A percentile compares a stretch with the other conserved stretches of the same genome.
phyloP scores from a whole-genome alignment of 2,797 vertebrate genomes.

The Eospalax fontanierii region DNA sequence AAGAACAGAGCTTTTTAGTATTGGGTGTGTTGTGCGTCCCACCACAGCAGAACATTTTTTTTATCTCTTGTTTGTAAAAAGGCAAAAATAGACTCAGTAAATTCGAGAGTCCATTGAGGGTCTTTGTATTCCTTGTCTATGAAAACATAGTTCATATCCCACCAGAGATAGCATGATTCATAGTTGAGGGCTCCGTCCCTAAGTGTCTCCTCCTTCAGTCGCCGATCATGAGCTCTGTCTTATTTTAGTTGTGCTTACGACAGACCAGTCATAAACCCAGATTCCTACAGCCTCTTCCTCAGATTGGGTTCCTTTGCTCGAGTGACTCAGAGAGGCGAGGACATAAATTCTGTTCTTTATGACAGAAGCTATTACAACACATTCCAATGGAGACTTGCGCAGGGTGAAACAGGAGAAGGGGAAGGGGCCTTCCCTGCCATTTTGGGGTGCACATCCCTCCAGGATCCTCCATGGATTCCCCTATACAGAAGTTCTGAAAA shows the following conservation, averaged over 20 bases:
- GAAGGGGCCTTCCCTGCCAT: neutral
- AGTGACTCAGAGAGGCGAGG: neutral
- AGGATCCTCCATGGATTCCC: too few species aligned
- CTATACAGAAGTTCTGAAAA: too few species aligned
- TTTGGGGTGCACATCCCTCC: neutral
- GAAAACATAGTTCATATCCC: neutral
- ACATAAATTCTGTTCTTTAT: neutral
- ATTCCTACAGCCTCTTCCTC: neutral
- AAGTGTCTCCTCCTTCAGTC: neutral
- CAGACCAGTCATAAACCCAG: neutral
- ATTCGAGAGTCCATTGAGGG: neutral
- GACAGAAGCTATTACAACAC: neutral
- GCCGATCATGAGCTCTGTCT: neutral
- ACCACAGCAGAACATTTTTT: neutral
- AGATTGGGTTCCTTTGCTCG: neutral
- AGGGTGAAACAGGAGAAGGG: neutral
- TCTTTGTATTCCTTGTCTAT: neutral
- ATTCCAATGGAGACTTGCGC: neutral
- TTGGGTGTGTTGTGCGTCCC: neutral
- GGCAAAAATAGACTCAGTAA: conserved; percentile 6
- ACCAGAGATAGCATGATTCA: neutral
- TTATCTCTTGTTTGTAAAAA: conserved; percentile 2
- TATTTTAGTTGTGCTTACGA: neutral
- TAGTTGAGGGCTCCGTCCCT: neutral
- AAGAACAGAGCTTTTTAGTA: neutral